Evolutionary conservation across 2,113 vertebrate species (phyloP).

Genomic region (Paradoxurus hermaphroditus): DNA sequence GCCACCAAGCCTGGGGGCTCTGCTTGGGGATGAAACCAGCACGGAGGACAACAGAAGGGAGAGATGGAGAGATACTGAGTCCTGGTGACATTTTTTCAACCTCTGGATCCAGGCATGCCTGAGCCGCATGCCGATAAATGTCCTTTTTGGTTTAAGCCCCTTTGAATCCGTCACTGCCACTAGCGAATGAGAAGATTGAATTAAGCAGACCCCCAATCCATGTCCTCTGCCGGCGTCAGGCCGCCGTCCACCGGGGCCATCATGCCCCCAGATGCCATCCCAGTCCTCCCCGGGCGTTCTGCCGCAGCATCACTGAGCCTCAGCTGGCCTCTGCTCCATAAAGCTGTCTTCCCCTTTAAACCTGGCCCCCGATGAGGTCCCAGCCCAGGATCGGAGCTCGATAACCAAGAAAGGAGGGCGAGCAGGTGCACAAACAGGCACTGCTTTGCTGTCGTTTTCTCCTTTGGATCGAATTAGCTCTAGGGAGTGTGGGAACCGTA

Average conservation of each 20-base stretch:
- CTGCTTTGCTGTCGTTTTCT: background rate
- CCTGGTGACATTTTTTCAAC: background rate
- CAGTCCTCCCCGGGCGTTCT: background rate
- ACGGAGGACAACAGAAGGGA: background rate
- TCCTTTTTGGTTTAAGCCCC: background rate
- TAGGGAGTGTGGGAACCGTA: background rate
- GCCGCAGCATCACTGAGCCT: background rate
- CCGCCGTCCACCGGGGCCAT: background rate
- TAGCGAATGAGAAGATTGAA: background rate
- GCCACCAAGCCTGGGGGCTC: background rate
- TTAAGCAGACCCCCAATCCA: background rate
- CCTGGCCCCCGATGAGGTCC: background rate
- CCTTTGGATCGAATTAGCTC: background rate
- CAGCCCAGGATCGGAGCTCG: background rate
- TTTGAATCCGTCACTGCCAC: background rate
- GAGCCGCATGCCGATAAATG: background rate
- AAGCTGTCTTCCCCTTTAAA: background rate
- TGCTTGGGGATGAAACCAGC: background rate
- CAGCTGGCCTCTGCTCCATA: background rate
- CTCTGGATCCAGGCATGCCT: background rate
- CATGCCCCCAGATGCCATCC: no score
- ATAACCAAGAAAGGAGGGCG: background rate
- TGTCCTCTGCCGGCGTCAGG: rapidly evolving
- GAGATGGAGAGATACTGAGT: background rate
- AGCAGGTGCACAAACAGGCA: no score